Evolutionary conservation across 2,797 vertebrate genomes (phyloP), one percentile per base, ranked within the genome.

Genomic region (Rachycentron canadum): DNA sequence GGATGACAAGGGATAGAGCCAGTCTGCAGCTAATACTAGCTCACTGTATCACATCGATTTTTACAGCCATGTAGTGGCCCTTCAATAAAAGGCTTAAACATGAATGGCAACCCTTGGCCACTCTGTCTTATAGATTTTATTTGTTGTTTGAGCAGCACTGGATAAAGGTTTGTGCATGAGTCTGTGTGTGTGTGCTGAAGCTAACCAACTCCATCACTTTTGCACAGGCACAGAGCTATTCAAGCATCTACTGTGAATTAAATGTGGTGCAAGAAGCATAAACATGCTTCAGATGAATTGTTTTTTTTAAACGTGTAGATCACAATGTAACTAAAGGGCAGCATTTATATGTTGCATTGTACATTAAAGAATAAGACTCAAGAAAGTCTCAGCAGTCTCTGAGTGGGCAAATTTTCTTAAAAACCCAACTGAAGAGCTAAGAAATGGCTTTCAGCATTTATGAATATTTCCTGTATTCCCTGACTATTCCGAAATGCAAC

Each of bases 1-100:
- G 89, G 90, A 92, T 93, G 92, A 93, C 92, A 90, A 90, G 92
- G 89, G 91, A 93, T 90, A 73, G 85, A 91, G 84, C 56, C 28
- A 21, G 78, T 83, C 73, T 73, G 84, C 81, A 53, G 89, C 88
- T 88, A 92, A 92, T 89, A 84, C 90, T 55, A 78, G 87, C 87
- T 87, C 86, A 85, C 88, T 89, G 89, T 83, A 89, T 89, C 87
- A 61, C 89, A 93, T 93, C 83, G 91, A 93, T 93, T 92, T 90
- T 57, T 79, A 80, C 79, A 82, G 91, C 64, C 52, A 40, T 71
- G 83, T 74, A 69, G 78, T 57, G 57, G 82, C 62, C 77, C 66
- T 68, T 67, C 60, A 19, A 89, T 85, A 86, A 87, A 84, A 73
- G 82, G 52, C 67, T 76, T 56, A 78, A 87, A 83, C 89, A 81